These are phyloP conservation scores for Furcifer pardalis DNA, from an alignment of 2,797 vertebrate genomes.

Conservation along the genomic window DNA sequence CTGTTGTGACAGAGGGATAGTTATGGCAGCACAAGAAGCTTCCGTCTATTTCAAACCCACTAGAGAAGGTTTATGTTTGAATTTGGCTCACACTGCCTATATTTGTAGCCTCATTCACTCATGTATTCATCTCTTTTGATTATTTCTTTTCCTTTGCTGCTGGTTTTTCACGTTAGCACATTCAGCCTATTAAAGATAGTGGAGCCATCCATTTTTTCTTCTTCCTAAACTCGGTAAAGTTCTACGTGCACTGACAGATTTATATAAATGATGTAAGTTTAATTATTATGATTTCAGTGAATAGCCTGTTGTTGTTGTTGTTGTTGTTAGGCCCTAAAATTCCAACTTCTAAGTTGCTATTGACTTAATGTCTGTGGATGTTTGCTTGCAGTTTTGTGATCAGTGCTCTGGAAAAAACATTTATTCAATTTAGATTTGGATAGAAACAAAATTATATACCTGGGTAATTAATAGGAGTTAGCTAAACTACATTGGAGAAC, in stretches of 20 bases:
- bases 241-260: no score
- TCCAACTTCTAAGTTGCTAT: background rate
- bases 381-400: background rate
- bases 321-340: no score
- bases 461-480: no score
- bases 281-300: background rate
- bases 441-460: background rate
- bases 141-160: background rate
- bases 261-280: background rate
- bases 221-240: background rate
- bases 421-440: no score
- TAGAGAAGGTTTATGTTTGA: no score
- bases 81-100: background rate
- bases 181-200: background rate
- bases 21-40: no score
- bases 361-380: background rate
- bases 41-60: no score
- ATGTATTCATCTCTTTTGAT: background rate
- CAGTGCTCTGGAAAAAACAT: background rate
- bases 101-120: background rate
- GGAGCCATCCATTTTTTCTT: background rate
- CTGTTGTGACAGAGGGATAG: no score
- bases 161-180: no score
- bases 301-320: no score
- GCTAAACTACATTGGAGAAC: no score